These are phyloP conservation scores for Microcebus ravelobensis DNA, from an alignment of 2,113 vertebrate species.

Conservation along the genomic window DNA sequence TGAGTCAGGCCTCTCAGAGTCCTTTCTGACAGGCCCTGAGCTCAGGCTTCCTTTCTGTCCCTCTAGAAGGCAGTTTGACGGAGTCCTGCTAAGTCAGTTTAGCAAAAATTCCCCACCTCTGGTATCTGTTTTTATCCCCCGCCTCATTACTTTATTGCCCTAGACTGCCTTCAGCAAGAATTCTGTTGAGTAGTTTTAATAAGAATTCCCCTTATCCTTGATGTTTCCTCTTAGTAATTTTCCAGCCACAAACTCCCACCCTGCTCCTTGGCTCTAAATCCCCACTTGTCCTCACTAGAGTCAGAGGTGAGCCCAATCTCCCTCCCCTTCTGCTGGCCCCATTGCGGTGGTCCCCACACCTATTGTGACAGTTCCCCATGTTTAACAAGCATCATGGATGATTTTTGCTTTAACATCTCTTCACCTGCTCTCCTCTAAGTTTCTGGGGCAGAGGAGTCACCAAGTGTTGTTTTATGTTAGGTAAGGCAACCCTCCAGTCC, in stretches of 20 bases:
- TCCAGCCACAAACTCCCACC: not conserved
- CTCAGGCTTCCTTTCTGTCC: not conserved
- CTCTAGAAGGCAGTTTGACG: not conserved
- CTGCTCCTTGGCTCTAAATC: not conserved
- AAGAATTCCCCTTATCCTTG: constrained; percentile 22
- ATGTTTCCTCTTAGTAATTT: constrained; percentile 34
- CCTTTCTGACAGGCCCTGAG: not conserved
- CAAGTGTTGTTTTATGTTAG: not conserved
- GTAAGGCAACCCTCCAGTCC: not conserved
- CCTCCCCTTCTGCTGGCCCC: not conserved
- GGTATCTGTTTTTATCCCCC: too few relatives aligned
- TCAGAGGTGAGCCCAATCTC: not conserved
- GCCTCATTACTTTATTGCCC: not conserved
- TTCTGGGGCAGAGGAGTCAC: not conserved
- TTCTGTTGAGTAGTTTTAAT: not conserved
- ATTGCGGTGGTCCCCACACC: too few relatives aligned
- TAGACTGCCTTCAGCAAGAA: constrained; percentile 30
- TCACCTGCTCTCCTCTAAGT: not conserved
- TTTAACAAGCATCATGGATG: not conserved
- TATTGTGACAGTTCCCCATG: not conserved
- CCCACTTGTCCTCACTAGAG: not conserved
- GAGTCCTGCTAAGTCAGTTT: not conserved
- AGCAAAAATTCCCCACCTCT: not conserved
- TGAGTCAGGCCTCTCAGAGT: not conserved
- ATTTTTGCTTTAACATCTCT: not conserved